These are phyloP conservation scores for Actinemys pallida DNA, from an alignment of 2,113 vertebrate genomes.

Conservation along the genomic window DNA sequence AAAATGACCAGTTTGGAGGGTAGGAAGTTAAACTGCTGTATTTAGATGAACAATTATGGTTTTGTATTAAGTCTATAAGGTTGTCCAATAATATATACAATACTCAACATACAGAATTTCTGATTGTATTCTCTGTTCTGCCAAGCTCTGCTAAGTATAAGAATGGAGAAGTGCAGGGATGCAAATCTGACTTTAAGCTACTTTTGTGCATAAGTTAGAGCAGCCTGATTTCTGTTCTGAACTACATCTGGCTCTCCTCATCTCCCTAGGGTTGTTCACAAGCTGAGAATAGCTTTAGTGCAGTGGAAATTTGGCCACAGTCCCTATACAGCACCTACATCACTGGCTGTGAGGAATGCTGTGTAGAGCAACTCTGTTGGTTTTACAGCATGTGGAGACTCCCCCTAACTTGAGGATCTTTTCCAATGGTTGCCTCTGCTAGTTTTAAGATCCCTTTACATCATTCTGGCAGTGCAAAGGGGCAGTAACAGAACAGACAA, in stretches of 20 bases:
- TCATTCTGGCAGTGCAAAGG: not conserved
- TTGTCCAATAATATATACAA: not conserved
- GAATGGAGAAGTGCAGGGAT: not conserved
- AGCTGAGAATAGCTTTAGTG: not conserved
- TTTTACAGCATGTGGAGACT: not conserved
- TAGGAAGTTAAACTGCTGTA: not conserved
- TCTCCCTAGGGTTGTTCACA: not conserved
- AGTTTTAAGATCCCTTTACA: not conserved
- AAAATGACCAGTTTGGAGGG: not conserved
- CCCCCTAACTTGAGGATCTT: too few relatives aligned
- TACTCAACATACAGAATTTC: not conserved
- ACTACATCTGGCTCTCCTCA: not conserved
- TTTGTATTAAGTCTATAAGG: not conserved
- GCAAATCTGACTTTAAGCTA: not conserved
- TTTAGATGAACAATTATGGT: not conserved
- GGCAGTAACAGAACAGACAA: rapidly evolving
- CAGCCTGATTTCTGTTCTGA: not conserved
- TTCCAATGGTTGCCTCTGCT: not conserved
- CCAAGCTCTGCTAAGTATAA: not conserved
- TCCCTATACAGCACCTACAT: not conserved
- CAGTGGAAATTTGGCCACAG: not conserved
- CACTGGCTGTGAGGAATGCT: not conserved
- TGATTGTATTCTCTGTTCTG: not conserved
- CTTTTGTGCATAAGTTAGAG: not conserved
- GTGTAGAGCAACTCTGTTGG: not conserved